A percentile compares a stretch with the other conserved stretches of the same genome.
Evolutionary conservation across 1,140 invertebrate species (phyloP).

Genomic region (Drosophila chauvacae): DNA sequence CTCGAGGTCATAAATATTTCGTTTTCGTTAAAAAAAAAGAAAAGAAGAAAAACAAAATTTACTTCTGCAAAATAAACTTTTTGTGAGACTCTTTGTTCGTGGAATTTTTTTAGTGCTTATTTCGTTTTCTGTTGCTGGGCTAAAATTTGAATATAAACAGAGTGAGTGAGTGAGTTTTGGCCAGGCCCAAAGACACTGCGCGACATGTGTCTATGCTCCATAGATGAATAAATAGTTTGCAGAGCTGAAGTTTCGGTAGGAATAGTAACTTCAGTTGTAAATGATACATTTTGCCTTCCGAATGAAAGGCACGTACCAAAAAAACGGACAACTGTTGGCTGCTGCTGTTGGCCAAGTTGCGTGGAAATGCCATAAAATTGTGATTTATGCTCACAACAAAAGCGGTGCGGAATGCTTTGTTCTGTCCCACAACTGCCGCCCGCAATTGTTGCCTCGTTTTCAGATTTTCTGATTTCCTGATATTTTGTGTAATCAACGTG

Average conservation of each 20-base stretch:
- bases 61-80: conserved; percentile 52
- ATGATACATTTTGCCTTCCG: conserved; percentile 39
- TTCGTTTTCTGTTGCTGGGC: conserved; percentile 21
- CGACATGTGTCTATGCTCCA: conserved; percentile 27
- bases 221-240: not conserved
- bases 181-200: conserved; percentile 46
- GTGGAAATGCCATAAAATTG: conserved; percentile 61
- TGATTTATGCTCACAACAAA: conserved; percentile 68
- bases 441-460: conserved; percentile 15
- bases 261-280: conserved; percentile 46
- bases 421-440: conserved; percentile 12
- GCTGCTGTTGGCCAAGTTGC: conserved; percentile 44
- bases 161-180: conserved; percentile 27
- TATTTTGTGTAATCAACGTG: conserved; percentile 72
- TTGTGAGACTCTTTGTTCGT: conserved; percentile 25
- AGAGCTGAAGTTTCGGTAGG: not conserved
- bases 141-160: conserved; percentile 71
- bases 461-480: conserved; percentile 45
- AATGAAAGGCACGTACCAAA: conserved; percentile 56
- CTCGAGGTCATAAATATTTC: conserved; percentile 75
- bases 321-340: conserved; percentile 14
- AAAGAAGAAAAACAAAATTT: conserved; percentile 26
- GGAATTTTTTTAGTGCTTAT: conserved; percentile 20
- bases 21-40: conserved; percentile 61
- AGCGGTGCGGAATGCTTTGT: conserved; percentile 44